Percentiles rank a stretch among this genome's conserved stretches.
Evolutionary conservation across 2,797 vertebrate genomes (phyloP).

Genomic region (Megaceryle alcyon): DNA sequence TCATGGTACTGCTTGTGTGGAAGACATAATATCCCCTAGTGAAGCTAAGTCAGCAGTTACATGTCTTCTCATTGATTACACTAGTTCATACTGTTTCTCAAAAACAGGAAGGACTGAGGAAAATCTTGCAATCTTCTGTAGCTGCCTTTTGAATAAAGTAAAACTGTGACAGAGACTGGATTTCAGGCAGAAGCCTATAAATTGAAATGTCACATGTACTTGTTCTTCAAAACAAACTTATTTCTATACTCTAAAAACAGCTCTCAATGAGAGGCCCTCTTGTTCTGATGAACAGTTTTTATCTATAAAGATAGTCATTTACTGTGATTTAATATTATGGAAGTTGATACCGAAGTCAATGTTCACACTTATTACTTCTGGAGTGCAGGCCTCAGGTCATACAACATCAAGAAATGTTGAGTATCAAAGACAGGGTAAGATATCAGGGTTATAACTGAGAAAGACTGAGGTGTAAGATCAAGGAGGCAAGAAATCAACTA

Average conservation of each 20-base stretch:
- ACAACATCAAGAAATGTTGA: background rate
- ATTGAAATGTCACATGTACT: background rate
- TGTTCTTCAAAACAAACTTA: background rate
- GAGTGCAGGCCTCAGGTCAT: background rate
- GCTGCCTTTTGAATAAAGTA: conserved; percentile 8
- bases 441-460: background rate
- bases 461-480: background rate
- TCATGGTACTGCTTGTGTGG: background rate
- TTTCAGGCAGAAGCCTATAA: background rate
- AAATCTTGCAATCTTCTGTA: background rate
- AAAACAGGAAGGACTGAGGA: background rate
- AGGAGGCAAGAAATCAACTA: background rate
- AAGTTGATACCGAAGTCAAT: background rate
- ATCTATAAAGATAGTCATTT: background rate
- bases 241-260: background rate
- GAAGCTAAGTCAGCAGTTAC: background rate
- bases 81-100: background rate
- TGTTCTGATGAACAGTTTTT: background rate
- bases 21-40: background rate
- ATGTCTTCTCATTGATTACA: background rate
- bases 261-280: background rate
- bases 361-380: background rate
- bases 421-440: background rate
- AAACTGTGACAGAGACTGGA: background rate
- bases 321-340: background rate